A percentile compares a stretch with the other conserved stretches of the same genome.
phyloP scores from a whole-genome alignment of 2,113 vertebrate species.

The Gymnobelideus leadbeateri region DNA sequence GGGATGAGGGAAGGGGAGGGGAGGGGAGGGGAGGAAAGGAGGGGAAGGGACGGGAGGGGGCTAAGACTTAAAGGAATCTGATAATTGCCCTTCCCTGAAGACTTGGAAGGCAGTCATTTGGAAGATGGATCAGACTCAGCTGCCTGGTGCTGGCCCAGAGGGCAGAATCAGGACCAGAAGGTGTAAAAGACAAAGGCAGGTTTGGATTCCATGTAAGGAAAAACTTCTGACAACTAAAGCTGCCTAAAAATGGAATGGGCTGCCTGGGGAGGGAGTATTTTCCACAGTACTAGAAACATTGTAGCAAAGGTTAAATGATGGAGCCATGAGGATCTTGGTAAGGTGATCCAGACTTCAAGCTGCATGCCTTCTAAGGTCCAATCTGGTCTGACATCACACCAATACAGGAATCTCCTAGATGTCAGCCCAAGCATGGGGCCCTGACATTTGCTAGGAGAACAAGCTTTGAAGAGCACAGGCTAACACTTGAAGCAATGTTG shows the following conservation, averaged over 20 bases:
- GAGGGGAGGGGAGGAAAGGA: too few relatives aligned
- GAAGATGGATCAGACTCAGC: not conserved
- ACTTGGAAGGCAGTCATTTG: not conserved
- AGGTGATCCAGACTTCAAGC: not conserved
- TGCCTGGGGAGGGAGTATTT: not conserved
- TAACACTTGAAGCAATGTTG: not conserved
- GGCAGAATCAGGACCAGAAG: not conserved
- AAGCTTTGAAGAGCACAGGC: not conserved
- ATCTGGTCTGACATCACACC: not conserved
- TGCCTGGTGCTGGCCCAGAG: not conserved
- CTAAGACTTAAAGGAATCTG: not conserved
- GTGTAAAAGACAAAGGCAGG: not conserved
- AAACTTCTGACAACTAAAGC: not conserved
- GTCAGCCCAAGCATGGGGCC: not conserved
- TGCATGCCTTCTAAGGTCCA: not conserved
- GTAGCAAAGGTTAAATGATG: not conserved
- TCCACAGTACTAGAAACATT: not conserved
- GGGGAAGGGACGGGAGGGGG: too few relatives aligned
- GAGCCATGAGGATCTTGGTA: not conserved
- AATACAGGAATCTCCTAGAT: not conserved
- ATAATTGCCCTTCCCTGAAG: not conserved
- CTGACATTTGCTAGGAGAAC: not conserved
- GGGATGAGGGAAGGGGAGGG: rapidly evolving
- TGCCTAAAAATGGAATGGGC: too few relatives aligned
- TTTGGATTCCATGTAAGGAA: not conserved